Base-by-base conservation (phyloP, 1,140 invertebrate genomes). In the Zophobas morio region DNA sequence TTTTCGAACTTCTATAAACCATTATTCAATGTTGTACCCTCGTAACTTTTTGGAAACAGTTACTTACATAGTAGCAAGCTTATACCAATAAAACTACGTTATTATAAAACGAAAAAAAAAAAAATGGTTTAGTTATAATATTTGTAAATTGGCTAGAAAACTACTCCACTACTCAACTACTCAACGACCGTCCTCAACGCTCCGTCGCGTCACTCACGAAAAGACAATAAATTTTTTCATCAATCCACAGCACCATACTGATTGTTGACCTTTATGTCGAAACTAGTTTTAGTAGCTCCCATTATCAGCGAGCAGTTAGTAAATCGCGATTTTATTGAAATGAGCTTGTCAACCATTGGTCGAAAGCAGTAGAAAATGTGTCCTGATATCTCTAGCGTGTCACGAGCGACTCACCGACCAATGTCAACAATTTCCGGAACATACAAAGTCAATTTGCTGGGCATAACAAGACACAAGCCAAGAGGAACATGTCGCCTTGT, bases 391-490 rank as follows among this genome's bases (percentile, higher is more conserved):
- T 73, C 35, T 56, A 73, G 37, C 71, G 54, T 78, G 77, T 78
- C 77, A 78, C 77, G 77, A 78, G 60, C 74, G 57, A 70, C 51
- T 78, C 70, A 73, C 71, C 54, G 49, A 73, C 71, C 78, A 77
- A 72, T 77, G 76, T 70, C 76, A 77, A 79, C 78, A 79, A 79
- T 78, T 79, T 79, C 78, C 78, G 78, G 78, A 78, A 79, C 78
- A 79, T 70, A 79, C 78, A 79, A 79, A 79, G 77, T 79, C 78
- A 79, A 79, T 79, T 79, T 79, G 78, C 78, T 74, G 57, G 57
- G 35, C 75, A 76, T 20, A 54, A 71, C 63, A 76, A 39, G 60
- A 66, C 70, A 37, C 39, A 37, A 36, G 73, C 47, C 51, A 49
- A 49, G 37, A 49, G 40, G 54, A 75, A 53, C 70, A 72, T 53